These are phyloP conservation scores for Serilophus lunatus DNA, from an alignment of 2,113 vertebrate genomes.

Conservation along the genomic window DNA sequence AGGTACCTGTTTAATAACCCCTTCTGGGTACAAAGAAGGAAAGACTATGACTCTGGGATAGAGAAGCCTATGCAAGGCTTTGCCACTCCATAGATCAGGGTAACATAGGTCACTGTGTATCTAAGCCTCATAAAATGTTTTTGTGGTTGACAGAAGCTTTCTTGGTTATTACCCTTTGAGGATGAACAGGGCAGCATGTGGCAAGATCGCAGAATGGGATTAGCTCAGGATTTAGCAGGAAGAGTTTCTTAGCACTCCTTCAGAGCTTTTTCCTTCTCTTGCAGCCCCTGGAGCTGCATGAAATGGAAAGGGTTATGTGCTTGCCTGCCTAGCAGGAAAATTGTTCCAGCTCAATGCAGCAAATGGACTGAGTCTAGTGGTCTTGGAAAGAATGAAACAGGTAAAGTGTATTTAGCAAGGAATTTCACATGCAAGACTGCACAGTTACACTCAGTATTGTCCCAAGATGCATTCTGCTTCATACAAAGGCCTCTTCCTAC, in stretches of 20 bases:
- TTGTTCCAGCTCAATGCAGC: not conserved
- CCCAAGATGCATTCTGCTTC: not conserved
- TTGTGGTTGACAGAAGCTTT: slow-evolving; percentile 9
- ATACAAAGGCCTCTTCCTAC: not conserved
- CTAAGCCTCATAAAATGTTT: slow-evolving; percentile 1
- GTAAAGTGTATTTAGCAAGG: not conserved
- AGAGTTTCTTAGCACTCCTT: not conserved
- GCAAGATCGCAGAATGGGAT: not conserved
- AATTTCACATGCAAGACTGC: not conserved
- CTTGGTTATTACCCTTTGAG: not conserved
- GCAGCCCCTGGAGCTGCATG: not conserved
- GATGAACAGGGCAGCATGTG: not conserved
- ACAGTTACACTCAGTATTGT: not conserved
- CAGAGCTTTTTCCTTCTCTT: not conserved
- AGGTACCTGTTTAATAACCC: not conserved
- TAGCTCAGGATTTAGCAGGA: slow-evolving; percentile 9
- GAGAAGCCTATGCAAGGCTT: not conserved
- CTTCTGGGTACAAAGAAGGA: not conserved
- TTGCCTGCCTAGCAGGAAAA: not conserved
- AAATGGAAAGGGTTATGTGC: not conserved
- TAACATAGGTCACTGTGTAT: not conserved
- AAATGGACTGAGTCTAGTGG: not conserved
- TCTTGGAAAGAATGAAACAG: not conserved
- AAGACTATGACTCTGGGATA: not conserved
- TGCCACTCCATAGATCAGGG: not conserved